A percentile compares a stretch with the other conserved stretches of the same genome.
Conservation (phyloP, 2,888 invertebrate species). For the Apeira syringaria region DNA sequence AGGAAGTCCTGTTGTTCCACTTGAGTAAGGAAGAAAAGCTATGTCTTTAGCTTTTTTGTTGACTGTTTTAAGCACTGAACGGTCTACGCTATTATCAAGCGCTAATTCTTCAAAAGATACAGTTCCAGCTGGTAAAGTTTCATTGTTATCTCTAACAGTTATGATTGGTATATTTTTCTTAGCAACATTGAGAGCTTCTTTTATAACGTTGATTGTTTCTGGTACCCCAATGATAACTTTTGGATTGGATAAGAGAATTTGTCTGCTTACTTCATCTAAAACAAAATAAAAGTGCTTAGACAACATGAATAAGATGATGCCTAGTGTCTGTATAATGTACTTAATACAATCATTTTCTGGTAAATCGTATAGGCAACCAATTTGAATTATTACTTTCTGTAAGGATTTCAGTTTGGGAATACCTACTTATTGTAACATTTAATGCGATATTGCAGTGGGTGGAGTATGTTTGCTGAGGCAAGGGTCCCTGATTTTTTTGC, state of each 20-base stretch:
- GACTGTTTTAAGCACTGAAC: constrained; percentile 66
- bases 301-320: too few species aligned
- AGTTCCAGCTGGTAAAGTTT: constrained; percentile 69
- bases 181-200: constrained; percentile 66
- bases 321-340: too few species aligned
- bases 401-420: too few species aligned
- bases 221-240: constrained; percentile 84
- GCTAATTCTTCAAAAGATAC: constrained; percentile 85
- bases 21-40: constrained; percentile 90
- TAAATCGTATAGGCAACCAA: too few species aligned
- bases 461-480: too few species aligned
- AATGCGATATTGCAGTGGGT: too few species aligned
- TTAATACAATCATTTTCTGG: too few species aligned
- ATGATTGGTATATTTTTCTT: constrained; percentile 78
- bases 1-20: constrained; percentile 92
- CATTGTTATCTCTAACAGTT: constrained; percentile 39
- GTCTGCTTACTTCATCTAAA: constrained; percentile 88
- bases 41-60: constrained; percentile 76
- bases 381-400: too few species aligned
- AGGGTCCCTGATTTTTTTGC: too few species aligned
- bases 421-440: too few species aligned
- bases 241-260: constrained; percentile 82
- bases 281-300: too few species aligned
- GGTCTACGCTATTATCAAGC: constrained; percentile 71
- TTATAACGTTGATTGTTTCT: constrained; percentile 70